Percentiles rank a stretch among this genome's conserved stretches.
phyloP scores from a whole-genome alignment of 1,140 invertebrate genomes.

The Muscidifurax raptorellus region DNA sequence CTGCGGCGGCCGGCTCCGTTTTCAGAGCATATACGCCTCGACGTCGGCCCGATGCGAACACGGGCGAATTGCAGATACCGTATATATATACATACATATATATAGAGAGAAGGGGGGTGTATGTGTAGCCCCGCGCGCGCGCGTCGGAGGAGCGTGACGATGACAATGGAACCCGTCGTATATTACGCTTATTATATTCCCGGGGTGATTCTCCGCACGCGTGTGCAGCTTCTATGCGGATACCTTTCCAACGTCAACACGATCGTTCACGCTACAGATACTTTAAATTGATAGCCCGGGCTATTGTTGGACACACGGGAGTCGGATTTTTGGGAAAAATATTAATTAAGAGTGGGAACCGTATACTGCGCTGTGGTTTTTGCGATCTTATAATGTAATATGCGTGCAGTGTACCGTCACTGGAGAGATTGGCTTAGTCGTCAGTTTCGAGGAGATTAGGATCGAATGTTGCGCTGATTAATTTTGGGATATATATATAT shows the following conservation, averaged over 20 bases:
- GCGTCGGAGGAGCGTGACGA: conserved; percentile 48
- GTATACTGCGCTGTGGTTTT: neutral
- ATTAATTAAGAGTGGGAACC: neutral
- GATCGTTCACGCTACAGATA: conserved; percentile 43
- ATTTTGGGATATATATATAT: neutral
- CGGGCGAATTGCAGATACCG: neutral
- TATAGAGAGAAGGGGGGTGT: neutral
- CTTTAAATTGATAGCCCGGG: conserved; percentile 31
- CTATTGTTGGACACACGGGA: neutral
- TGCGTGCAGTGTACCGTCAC: too few relatives aligned
- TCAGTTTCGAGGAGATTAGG: neutral
- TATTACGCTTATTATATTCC: conserved; percentile 53
- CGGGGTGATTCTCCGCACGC: conserved; percentile 33
- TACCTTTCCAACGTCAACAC: conserved; percentile 43
- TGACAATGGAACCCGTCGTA: conserved; percentile 49
- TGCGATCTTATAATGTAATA: neutral
- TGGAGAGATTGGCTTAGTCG: too few relatives aligned
- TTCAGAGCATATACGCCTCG: neutral
- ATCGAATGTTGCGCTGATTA: neutral
- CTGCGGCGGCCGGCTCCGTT: conserved; percentile 16
- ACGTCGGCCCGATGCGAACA: conserved; percentile 13
- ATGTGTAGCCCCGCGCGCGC: too few relatives aligned
- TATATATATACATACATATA: neutral
- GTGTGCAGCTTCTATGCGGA: conserved; percentile 7
- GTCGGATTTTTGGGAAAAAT: neutral